Percentiles rank a stretch among this genome's conserved stretches.
phyloP scores from a whole-genome alignment of 1,140 invertebrate species.

The Coenobita brevimanus region DNA sequence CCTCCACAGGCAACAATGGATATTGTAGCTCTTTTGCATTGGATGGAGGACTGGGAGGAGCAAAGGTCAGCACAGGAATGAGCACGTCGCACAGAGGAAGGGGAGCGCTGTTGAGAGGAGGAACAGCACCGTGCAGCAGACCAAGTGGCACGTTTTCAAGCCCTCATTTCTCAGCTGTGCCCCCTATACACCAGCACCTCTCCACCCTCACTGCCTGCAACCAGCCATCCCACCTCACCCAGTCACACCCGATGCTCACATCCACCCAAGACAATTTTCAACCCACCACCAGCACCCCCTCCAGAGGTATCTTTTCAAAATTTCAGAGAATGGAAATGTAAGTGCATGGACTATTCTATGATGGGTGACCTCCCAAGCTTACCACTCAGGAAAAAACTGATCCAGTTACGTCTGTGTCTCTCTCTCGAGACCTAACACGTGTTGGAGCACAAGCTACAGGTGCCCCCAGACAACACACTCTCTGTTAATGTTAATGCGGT shows the following conservation, averaged over 20 bases:
- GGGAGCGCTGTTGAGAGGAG: background rate
- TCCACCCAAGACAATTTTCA: background rate
- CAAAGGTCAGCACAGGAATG: no score
- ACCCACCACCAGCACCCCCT: background rate
- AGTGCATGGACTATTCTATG: constrained; percentile 1
- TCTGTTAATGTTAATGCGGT: background rate
- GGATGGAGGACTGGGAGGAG: no score
- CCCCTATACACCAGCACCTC: background rate
- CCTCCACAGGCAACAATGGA: background rate
- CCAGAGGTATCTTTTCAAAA: background rate
- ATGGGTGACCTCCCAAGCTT: background rate
- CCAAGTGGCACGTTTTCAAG: background rate
- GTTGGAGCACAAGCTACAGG: background rate
- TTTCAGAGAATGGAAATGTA: constrained; percentile 22
- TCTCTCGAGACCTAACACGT: background rate
- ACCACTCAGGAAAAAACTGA: no score
- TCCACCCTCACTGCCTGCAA: background rate
- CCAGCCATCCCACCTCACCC: background rate
- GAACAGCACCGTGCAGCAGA: background rate
- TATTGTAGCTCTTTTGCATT: background rate
- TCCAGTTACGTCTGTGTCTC: constrained; percentile 9
- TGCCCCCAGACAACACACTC: background rate
- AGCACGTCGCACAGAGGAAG: background rate
- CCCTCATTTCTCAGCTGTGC: background rate
- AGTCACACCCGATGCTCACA: background rate